Base-by-base conservation (phyloP, 2,797 vertebrate species). In the Artibeus jamaicensis region DNA sequence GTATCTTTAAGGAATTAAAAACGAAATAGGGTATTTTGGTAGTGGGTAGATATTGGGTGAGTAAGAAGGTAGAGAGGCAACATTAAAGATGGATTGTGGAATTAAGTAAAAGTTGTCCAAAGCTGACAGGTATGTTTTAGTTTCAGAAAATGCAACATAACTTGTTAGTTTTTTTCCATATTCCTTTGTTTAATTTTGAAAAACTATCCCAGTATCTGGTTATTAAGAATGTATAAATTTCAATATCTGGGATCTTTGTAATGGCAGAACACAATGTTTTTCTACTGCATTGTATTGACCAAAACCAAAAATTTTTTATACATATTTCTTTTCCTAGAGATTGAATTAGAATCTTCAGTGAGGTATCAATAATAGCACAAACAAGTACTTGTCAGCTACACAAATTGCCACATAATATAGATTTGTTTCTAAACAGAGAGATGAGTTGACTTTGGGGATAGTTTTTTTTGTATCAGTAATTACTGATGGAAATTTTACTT, bases 261-360 rank as follows among this genome's bases (percentile, higher is more conserved):
- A 89, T 78, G 29, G 53, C 50, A 92, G 59, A 57, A 21, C 11
- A 57, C 53, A 86, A 4, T 86, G 34, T 94, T 89, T 92, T 24
- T 76, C 26, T 88, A 50, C 29, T 90, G 39, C 19, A 67, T 83
- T 81, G 74, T 57, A 86, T 81, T 93, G 70, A 68, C 44, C 12
- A 19, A 70, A 76, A 85, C 26, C 16, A 59, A 55, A 88, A n/a
- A 2, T 91, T 94, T 14, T 39, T 91, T 93, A 21, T 32, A 62
- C 59, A 62, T 34, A 53, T 67, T 86, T 91, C 15, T 53, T 93
- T 96, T 48, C 37, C 83, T 96, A 37, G 85, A 96, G 44, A 85
- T 37, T 94, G 32, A 90, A 82, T 50, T 73, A 68, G 32, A 86
- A 76, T 86, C 22, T 79, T 88, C 76, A 91, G 68, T 77, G 83